Percentiles rank a stretch among this genome's conserved stretches.
phyloP scores from a whole-genome alignment of 2,888 invertebrate genomes.

The Tetragnatha montana region DNA sequence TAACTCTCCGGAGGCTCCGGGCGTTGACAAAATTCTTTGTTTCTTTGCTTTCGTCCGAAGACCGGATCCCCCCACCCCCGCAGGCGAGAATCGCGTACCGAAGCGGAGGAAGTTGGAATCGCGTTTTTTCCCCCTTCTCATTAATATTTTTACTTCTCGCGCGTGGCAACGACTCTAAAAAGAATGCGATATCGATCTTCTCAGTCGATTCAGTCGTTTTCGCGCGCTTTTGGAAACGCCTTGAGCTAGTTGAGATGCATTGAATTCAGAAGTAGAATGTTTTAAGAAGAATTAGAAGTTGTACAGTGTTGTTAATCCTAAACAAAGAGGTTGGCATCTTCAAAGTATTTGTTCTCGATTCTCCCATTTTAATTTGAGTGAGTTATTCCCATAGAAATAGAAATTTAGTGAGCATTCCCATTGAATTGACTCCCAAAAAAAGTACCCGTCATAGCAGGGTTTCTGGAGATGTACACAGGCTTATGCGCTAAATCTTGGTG shows the following conservation, averaged over 20 bases:
- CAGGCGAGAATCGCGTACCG: slow-evolving; percentile 11
- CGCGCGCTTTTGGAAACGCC: slow-evolving; percentile 14
- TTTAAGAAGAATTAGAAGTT: background rate
- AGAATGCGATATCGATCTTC: slow-evolving; percentile 51
- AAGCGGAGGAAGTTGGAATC: slow-evolving; percentile 27
- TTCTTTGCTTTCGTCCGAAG: slow-evolving; percentile 27
- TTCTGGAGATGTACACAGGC: too few relatives aligned
- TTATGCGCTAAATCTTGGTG: too few relatives aligned
- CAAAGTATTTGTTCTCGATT: background rate
- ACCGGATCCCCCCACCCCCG: slow-evolving; percentile 15
- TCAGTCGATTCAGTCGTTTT: slow-evolving; percentile 4
- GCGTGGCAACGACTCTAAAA: slow-evolving; percentile 30
- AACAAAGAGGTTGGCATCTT: background rate
- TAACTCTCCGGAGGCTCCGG: slow-evolving; percentile 28
- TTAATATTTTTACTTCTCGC: slow-evolving; percentile 51
- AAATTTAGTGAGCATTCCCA: too few relatives aligned
- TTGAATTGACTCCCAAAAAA: too few relatives aligned
- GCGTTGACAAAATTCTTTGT: slow-evolving; percentile 41
- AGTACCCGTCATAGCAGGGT: too few relatives aligned
- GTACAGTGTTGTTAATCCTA: background rate
- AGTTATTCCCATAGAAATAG: too few relatives aligned
- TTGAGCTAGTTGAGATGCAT: slow-evolving; percentile 6
- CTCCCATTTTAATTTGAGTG: too few relatives aligned
- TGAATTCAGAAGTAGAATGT: background rate
- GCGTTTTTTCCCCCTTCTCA: slow-evolving; percentile 53